phyloP scores from a whole-genome alignment of 2,797 vertebrate species.

The Saxicola maurus region DNA sequence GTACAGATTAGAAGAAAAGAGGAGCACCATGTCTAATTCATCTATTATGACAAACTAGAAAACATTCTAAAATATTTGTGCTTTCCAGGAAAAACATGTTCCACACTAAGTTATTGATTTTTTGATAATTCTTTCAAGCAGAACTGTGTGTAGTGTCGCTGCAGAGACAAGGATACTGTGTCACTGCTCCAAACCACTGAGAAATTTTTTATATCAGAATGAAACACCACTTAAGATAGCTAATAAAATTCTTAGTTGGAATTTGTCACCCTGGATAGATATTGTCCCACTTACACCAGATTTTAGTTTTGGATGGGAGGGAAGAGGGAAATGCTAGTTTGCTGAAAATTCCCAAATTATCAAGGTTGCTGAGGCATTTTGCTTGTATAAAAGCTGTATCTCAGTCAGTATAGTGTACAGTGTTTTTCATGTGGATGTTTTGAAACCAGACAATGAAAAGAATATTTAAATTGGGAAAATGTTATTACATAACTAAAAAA shows the following conservation, averaged over 20 bases:
- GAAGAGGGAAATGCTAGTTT: too few species aligned
- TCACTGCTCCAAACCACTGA: background rate
- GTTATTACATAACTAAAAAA: background rate
- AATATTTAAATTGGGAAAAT: slow-evolving; percentile 10
- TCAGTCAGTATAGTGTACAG: too few species aligned
- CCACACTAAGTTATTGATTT: background rate
- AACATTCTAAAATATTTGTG: background rate
- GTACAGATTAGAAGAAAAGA: background rate
- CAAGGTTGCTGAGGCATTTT: background rate
- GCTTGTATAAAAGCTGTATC: background rate
- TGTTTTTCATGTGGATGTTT: background rate
- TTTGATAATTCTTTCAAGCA: background rate
- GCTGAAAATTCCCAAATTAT: too few species aligned
- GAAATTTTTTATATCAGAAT: background rate
- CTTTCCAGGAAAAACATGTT: background rate
- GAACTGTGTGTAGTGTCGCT: background rate
- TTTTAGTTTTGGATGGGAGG: background rate
- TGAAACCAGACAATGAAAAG: background rate
- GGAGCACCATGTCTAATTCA: background rate
- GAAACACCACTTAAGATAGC: background rate
- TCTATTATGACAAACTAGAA: background rate
- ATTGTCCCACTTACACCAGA: background rate
- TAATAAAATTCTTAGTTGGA: background rate
- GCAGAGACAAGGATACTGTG: background rate
- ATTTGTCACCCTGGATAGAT: background rate